Evolutionary conservation across 2,113 vertebrate species (phyloP), one percentile per base, ranked within the genome.

Genomic region (Ceyx cyanopectus): DNA sequence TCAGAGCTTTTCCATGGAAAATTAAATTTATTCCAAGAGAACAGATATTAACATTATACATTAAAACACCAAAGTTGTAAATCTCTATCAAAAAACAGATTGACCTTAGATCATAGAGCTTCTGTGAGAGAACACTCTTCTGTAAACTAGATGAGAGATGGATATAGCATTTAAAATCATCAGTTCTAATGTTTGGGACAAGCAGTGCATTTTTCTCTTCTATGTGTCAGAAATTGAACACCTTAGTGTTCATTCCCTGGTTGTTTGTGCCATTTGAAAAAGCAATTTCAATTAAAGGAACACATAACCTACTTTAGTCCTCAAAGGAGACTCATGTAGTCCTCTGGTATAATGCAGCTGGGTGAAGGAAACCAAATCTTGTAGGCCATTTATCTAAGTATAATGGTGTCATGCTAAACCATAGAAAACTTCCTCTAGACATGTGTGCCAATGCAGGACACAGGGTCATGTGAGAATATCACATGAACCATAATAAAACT

Each of bases 231-330:
- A 85, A 91, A 90, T 4, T 5, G 41, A 89, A 72, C 23, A 82
- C 68, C 73, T 66, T 50, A 48, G 6, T 54, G 23, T 82, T 92
- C 22, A 9, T 85, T 80, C 81, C 56, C 60, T 85, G 15, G 11
- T 61, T 89, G 34, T 2, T 66, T 73, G 30, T 82, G 22, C 46
- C 46, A 37, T 82, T 82, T 45, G 53, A 69, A 78, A 84, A 43
- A 84, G 45, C n/a, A 74, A 37, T 62, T 93, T 43, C 62, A 94
- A 92, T 91, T 89, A 94, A 82, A 93, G 16, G 23, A 88, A 68
- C 30, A 54, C 13, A 53, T 20, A 29, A 86, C 84, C 45, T 68
- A 67, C 75, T 89, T 87, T 76, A 62, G 58, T 94, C 84, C 84
- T 92, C 2, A 0, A 21, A 84, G 50, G 58, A 91, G 54, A 73